Evolutionary conservation across 2,797 vertebrate species (phyloP).

Genomic region (Buceros bicornis): DNA sequence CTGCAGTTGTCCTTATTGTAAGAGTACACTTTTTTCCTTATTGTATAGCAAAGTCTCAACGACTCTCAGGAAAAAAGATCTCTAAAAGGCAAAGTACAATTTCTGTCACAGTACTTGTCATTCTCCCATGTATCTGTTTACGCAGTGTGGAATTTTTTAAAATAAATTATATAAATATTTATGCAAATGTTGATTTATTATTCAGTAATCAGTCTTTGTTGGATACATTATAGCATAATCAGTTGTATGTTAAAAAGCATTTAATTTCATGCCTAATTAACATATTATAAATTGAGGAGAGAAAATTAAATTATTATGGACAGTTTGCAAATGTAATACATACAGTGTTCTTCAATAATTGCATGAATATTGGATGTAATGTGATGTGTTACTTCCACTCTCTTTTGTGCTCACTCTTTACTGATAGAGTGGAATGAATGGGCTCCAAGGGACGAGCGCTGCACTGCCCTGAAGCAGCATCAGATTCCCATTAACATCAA

Average conservation of each 20-base stretch:
- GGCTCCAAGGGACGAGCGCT: not conserved
- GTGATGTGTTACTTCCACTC: conserved; percentile 48
- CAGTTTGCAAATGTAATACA: conserved; percentile 78
- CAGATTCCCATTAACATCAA: conserved; percentile 54
- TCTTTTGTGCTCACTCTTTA: conserved; percentile 15
- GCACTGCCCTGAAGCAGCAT: conserved; percentile 33
- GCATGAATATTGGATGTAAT: conserved; percentile 73
- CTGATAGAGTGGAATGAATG: conserved; percentile 20
- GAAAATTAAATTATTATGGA: conserved; percentile 80
- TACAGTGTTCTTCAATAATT: conserved; percentile 67
- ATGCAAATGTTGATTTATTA: conserved; percentile 73
- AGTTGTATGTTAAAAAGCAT: conserved; percentile 77
- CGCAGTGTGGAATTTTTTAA: not conserved
- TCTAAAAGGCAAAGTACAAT: not conserved
- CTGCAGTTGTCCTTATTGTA: not conserved
- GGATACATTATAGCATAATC: conserved; percentile 73
- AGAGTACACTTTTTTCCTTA: not conserved
- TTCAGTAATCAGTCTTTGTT: conserved; percentile 77
- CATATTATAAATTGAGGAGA: conserved; percentile 74
- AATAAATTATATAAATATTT: conserved; percentile 66
- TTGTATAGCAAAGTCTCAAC: not conserved
- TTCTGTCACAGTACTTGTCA: not conserved
- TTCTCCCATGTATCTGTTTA: conserved; percentile 30
- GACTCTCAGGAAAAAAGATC: not conserved
- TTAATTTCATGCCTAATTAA: conserved; percentile 78